These are phyloP conservation scores for Microtus pennsylvanicus DNA, from an alignment of 2,113 vertebrate species.

Conservation along the genomic window DNA sequence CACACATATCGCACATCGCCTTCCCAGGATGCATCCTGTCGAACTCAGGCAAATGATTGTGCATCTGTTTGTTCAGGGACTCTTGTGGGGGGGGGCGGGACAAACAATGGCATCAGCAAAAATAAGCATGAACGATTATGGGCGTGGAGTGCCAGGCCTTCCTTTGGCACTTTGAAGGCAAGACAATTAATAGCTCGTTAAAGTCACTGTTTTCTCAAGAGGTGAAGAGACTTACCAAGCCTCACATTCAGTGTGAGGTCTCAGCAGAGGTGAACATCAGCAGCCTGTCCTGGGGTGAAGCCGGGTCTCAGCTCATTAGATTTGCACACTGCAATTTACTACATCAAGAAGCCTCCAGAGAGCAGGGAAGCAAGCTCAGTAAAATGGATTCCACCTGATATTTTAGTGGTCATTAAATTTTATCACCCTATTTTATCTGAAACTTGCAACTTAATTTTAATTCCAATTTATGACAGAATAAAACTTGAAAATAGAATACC, in stretches of 20 bases:
- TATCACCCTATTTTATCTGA: slow-evolving; percentile 79
- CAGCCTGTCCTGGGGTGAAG: slow-evolving; percentile 47
- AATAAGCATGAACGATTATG: background rate
- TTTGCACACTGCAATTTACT: slow-evolving; percentile 70
- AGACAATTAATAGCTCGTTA: slow-evolving; percentile 59
- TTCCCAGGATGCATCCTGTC: background rate
- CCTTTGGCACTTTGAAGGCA: background rate
- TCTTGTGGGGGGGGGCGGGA: too few relatives aligned
- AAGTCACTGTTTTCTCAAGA: slow-evolving; percentile 62
- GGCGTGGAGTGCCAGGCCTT: background rate
- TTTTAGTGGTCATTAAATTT: slow-evolving; percentile 80
- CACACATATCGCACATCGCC: background rate
- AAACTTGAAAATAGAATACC: slow-evolving; percentile 74
- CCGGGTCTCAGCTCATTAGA: slow-evolving; percentile 69
- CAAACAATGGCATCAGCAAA: background rate
- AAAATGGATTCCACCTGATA: slow-evolving; percentile 75
- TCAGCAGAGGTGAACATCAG: background rate
- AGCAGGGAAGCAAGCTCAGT: slow-evolving; percentile 58
- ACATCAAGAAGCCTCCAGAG: slow-evolving; percentile 48
- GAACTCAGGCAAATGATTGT: background rate
- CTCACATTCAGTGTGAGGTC: slow-evolving; percentile 50
- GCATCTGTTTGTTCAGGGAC: background rate
- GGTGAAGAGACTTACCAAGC: slow-evolving; percentile 36
- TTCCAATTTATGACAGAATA: slow-evolving; percentile 80
- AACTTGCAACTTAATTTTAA: slow-evolving; percentile 83